Evolutionary conservation across 2,797 vertebrate species (phyloP).

Genomic region (Myotis daubentonii): DNA sequence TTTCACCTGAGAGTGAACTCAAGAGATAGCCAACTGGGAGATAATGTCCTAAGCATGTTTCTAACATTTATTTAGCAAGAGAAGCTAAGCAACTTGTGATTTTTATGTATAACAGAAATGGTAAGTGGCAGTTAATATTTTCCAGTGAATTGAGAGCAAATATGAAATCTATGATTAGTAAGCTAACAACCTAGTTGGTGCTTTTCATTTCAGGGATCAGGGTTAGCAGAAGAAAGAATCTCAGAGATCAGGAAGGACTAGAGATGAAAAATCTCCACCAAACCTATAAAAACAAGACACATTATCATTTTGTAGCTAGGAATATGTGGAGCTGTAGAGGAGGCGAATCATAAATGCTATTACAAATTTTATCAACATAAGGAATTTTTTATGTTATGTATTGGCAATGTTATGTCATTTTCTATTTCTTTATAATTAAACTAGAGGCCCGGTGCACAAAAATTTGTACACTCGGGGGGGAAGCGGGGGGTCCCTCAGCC

Average conservation of each 20-base stretch:
- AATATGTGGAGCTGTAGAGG: background rate
- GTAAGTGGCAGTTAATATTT: background rate
- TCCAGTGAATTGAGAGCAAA: background rate
- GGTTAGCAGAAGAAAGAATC: background rate
- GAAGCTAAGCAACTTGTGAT: background rate
- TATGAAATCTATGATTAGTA: background rate
- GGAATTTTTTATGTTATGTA: background rate
- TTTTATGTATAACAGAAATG: background rate
- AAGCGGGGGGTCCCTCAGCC: no score
- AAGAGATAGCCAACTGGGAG: background rate
- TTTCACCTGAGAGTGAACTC: constrained; percentile 61
- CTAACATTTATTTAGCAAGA: background rate
- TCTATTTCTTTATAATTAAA: background rate
- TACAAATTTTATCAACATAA: background rate
- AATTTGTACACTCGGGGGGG: no score
- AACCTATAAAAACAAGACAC: background rate
- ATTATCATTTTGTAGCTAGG: background rate
- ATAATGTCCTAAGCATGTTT: background rate
- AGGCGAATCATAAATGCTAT: background rate
- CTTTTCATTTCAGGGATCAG: background rate
- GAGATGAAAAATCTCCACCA: background rate
- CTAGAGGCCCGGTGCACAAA: no score
- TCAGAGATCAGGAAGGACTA: background rate
- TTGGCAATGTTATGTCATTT: background rate
- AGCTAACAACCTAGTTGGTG: background rate